Conservation (phyloP, 2,797 vertebrate species). For the Picus viridis region DNA sequence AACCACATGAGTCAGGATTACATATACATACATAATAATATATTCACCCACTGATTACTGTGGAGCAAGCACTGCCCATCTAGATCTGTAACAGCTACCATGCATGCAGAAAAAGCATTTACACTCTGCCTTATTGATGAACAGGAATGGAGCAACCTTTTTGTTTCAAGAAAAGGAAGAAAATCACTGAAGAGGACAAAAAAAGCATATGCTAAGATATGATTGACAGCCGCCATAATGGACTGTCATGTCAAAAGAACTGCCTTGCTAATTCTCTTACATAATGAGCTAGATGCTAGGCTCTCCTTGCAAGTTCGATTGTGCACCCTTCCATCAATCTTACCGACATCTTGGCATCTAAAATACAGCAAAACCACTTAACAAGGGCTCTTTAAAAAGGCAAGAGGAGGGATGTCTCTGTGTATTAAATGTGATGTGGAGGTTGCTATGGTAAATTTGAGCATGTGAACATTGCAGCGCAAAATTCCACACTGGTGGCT, state of each 20-base stretch:
- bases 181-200: conserved; percentile 30
- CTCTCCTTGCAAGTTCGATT: conserved; percentile 66
- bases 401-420: conserved; percentile 56
- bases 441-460: conserved; percentile 68
- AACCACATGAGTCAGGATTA: conserved; percentile 23
- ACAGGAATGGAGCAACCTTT: neutral
- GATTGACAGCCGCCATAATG: conserved; percentile 77
- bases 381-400: conserved; percentile 72
- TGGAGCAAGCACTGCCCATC: conserved; percentile 12
- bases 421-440: conserved; percentile 68
- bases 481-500: conserved; percentile 46
- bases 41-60: neutral
- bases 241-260: conserved; percentile 74
- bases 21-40: conserved; percentile 27
- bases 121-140: conserved; percentile 28
- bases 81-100: neutral
- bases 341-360: conserved; percentile 66
- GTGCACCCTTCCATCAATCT: conserved; percentile 73
- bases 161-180: neutral
- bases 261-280: conserved; percentile 74
- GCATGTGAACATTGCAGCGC: conserved; percentile 25
- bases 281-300: conserved; percentile 75
- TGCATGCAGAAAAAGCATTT: conserved; percentile 19
- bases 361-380: conserved; percentile 72
- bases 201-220: conserved; percentile 71